A percentile compares a stretch with the other conserved stretches of the same genome.
These are phyloP conservation scores for Drosophila burlai DNA, from an alignment of 1,140 invertebrate species.

Conservation along the genomic window DNA sequence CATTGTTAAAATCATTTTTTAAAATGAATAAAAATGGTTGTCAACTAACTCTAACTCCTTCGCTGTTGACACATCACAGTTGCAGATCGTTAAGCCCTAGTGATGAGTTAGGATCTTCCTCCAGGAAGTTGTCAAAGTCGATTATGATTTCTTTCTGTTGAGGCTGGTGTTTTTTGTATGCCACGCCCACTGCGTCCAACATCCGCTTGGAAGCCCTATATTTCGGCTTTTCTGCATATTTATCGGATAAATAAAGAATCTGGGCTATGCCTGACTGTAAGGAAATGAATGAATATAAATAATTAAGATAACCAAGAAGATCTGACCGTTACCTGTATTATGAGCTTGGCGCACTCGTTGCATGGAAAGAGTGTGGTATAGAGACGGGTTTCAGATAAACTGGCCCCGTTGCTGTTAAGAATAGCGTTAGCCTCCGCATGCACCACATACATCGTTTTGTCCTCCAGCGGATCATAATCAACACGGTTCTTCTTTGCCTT, in stretches of 20 bases:
- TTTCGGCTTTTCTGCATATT: slow-evolving; percentile 89
- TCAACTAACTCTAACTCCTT: not conserved
- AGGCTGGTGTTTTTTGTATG: slow-evolving; percentile 85
- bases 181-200: slow-evolving; percentile 91
- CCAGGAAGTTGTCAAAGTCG: slow-evolving; percentile 47
- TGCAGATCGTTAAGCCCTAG: slow-evolving; percentile 14
- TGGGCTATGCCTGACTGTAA: slow-evolving; percentile 92
- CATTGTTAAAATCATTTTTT: not conserved
- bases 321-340: slow-evolving; percentile 89
- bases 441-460: slow-evolving; percentile 96
- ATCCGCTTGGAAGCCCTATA: slow-evolving; percentile 92
- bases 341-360: slow-evolving; percentile 98
- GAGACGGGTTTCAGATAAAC: slow-evolving; percentile 92
- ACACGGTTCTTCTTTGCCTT: slow-evolving; percentile 85
- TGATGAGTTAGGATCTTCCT: slow-evolving; percentile 25
- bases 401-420: slow-evolving; percentile 93
- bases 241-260: slow-evolving; percentile 93
- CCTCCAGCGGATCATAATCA: slow-evolving; percentile 87
- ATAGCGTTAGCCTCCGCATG: slow-evolving; percentile 99
- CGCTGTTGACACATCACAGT: slow-evolving; percentile 1
- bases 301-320: not conserved
- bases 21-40: not conserved
- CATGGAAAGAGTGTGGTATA: slow-evolving; percentile 97
- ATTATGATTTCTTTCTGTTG: slow-evolving; percentile 54
- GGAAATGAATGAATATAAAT: not conserved